Conservation (phyloP, 1,140 invertebrate genomes). For the Bombus sylvicola region DNA sequence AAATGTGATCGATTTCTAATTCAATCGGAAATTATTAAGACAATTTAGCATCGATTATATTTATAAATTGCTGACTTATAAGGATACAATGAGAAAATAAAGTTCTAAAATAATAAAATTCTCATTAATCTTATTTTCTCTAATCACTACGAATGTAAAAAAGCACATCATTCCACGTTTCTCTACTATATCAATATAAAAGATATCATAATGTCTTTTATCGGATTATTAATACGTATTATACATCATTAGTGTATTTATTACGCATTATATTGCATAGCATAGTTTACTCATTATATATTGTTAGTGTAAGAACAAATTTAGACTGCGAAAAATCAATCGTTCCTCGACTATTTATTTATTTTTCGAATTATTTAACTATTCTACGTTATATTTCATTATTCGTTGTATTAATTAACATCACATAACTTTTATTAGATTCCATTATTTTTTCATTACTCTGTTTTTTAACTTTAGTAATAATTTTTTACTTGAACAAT, state of each 20-base stretch:
- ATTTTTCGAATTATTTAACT: constrained; percentile 25
- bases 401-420: background rate
- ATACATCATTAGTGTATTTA: constrained; percentile 47
- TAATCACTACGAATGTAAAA: background rate
- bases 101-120: constrained; percentile 16
- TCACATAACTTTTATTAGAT: constrained; percentile 7
- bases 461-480: background rate
- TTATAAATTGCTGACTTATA: constrained; percentile 8
- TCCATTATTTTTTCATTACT: background rate
- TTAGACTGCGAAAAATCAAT: constrained; percentile 34
- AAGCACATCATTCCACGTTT: constrained; percentile 30
- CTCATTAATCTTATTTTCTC: background rate
- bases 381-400: background rate
- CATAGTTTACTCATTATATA: constrained; percentile 46
- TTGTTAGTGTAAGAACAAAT: constrained; percentile 40
- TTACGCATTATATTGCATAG: constrained; percentile 46
- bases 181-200: constrained; percentile 43
- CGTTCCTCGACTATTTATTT: constrained; percentile 40
- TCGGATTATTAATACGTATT: constrained; percentile 41
- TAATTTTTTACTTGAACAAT: background rate
- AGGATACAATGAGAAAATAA: background rate
- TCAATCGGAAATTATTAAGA: constrained; percentile 7
- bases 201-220: constrained; percentile 45
- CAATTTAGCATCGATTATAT: constrained; percentile 12
- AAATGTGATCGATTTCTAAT: constrained; percentile 10